Base-by-base conservation (phyloP, 2,797 vertebrate species). In the Poecile montanus region DNA sequence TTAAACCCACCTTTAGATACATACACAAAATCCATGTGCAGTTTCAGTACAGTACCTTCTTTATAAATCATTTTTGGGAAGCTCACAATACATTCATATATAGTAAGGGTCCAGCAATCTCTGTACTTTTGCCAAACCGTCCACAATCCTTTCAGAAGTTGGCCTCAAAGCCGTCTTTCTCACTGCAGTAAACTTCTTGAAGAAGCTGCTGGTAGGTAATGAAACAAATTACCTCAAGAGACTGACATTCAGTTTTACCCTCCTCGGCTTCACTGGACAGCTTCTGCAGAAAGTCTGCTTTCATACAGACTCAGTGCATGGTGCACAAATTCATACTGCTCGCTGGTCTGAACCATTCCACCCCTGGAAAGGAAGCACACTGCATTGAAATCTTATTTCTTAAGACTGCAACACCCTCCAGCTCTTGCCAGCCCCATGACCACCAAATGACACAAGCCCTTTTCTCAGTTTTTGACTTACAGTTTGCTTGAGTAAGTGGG, bases 311-410 rank as follows among this genome's bases (percentile, higher is more conserved):
- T 98, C 94, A 99, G 96, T 57, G 99, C 99, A n/a, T 99, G 99
- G 91, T 99, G 99, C 79, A 99, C 98, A 77, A 99, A 99, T 97
- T 99, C 99, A 73, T 99, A 99, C 97, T 99, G 99, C 97, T 99
- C 99, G 1, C 98, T 99, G 22, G 99, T 99, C 96, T 99, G 99
- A 96, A 99, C 99, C 99, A 99, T 99, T 40, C 99, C 99, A 22
- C 99, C 99, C 94, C 99, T 99, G 97, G 38, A 76, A 89, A 80
- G 32, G 87, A 95, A 96, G 88, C 57, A 83, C 17, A 63, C 27
- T 2, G 3, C 23, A 83, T 84, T 81, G n/a, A 81, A 94, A 94
- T n/a, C 47, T 50, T 56, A 67, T 83, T 76, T 93, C 56, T 91
- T 81, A 88, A 70, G 63, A 88, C 65, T 54, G 36, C 7, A 51